Evolutionary conservation across 2,113 vertebrate genomes (phyloP), one percentile per base, ranked within the genome.

Genomic region (Nannospalax galili): DNA sequence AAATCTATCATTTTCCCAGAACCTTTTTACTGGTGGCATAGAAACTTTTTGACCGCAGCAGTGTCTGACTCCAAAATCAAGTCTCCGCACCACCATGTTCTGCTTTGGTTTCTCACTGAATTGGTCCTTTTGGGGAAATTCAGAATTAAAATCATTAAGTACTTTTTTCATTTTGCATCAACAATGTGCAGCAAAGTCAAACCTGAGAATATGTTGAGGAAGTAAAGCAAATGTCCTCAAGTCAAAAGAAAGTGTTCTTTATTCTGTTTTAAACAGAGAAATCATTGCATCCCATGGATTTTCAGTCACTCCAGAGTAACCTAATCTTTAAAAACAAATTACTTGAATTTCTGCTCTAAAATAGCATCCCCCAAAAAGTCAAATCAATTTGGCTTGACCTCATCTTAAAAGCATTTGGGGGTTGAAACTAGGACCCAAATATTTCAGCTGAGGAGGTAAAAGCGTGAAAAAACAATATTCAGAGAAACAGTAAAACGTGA

Each of bases 221-320:
- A 96, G 70, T 95, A 97, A 88, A 94, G 91, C 73, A 93, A 97
- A 97, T 28, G 85, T 96, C 58, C 92, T 95, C 2, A 0, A 85
- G 90, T 24, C 5, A 82, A 97, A 97, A 97, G 91, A 97, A 97
- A 86, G 90, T 81, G 3, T 94, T 97, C 92, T 96, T 96, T 96
- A 65, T 97, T 94, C 88, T 72, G 62, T 1, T 81, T 37, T 82
- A 72, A 24, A 82, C 78, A 90, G 93, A 79, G 77, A 81, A 92
- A 70, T 79, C 79, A 86, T 92, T 90, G 93, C 82, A 94, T 28
- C 32, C 15, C 35, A 2, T 72, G 20, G 72, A 92, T 92, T 93
- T 90, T 82, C 65, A 94, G 45, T 86, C 45, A 88, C 42, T 60
- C 73, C n/a, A 32, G 16, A 69, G 84, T 95, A 96, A 93, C 56